Conservation (phyloP, 2,888 invertebrate species). For the Drosophila ustulata region DNA sequence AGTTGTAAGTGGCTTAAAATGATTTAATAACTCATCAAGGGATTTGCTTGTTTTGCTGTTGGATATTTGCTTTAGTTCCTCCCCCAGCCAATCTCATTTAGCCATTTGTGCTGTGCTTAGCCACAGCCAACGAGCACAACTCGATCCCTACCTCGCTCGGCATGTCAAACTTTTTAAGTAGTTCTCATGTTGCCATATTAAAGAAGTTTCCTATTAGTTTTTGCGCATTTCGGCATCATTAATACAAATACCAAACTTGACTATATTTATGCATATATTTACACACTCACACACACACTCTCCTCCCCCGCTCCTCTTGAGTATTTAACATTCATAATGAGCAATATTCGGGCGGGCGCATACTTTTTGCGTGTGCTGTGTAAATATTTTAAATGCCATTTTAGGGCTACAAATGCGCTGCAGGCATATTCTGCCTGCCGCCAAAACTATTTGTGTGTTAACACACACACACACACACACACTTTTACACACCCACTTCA, state of each 20-base stretch:
- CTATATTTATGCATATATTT: slow-evolving; percentile 50
- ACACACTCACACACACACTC: slow-evolving; percentile 20
- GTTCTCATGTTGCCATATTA: slow-evolving; percentile 77
- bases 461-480: slow-evolving; percentile 7
- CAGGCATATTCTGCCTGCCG: slow-evolving; percentile 38
- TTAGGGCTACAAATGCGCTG: slow-evolving; percentile 61
- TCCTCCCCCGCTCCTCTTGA: slow-evolving; percentile 3
- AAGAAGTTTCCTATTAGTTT: slow-evolving; percentile 78
- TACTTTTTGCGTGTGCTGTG: slow-evolving; percentile 63
- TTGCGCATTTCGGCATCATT: slow-evolving; percentile 76
- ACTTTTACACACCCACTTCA: slow-evolving; percentile 1
- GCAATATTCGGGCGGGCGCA: slow-evolving; percentile 56
- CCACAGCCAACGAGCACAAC: not conserved
- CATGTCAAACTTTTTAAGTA: slow-evolving; percentile 77
- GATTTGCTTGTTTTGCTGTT: slow-evolving; percentile 72
- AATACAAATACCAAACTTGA: slow-evolving; percentile 73
- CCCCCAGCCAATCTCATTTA: slow-evolving; percentile 17
- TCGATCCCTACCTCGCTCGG: slow-evolving; percentile 45
- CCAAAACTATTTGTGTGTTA: slow-evolving; percentile 53
- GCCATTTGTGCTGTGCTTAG: slow-evolving; percentile 42
- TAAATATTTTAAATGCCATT: slow-evolving; percentile 71
- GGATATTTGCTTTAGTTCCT: slow-evolving; percentile 73
- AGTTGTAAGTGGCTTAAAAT: slow-evolving; percentile 82
- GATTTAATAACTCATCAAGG: slow-evolving; percentile 83
- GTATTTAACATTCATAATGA: slow-evolving; percentile 71